Percentiles rank a stretch among this genome's conserved stretches.
These are phyloP conservation scores for Amazona guildingii DNA, from an alignment of 2,113 vertebrate species.

Conservation along the genomic window DNA sequence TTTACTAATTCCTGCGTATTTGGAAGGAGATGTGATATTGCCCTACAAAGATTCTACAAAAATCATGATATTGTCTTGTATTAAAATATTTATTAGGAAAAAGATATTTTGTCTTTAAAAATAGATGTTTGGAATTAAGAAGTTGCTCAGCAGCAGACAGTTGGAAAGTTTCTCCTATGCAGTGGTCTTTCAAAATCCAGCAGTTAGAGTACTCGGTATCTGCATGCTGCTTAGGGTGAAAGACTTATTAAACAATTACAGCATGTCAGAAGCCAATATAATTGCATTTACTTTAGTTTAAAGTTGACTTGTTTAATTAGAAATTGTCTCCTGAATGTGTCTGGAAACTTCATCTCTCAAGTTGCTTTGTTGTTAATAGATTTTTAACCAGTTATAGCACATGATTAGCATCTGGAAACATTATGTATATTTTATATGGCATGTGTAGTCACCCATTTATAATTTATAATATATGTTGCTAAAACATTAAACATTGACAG, in stretches of 20 bases:
- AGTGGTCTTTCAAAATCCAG: background rate
- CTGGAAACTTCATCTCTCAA: background rate
- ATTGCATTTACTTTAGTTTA: conserved; percentile 13
- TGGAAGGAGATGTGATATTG: rapidly evolving
- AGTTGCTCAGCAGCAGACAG: background rate
- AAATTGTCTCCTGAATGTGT: conserved; percentile 7
- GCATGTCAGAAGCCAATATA: background rate
- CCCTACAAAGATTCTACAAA: background rate
- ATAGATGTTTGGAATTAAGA: background rate
- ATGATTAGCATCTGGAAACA: background rate
- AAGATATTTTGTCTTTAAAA: background rate
- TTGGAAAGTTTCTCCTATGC: background rate
- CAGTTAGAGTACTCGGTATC: background rate
- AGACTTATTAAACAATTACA: conserved; percentile 1
- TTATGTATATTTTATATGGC: conserved; percentile 62
- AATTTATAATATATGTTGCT: conserved; percentile 48
- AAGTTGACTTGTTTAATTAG: conserved; percentile 59
- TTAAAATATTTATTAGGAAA: background rate
- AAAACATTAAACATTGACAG: conserved; percentile 53
- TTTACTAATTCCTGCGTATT: background rate
- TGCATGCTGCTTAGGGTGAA: background rate
- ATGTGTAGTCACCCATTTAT: conserved; percentile 43
- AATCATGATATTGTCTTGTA: background rate
- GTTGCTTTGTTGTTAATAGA: conserved; percentile 31
- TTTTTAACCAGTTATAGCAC: conserved; percentile 36